Base-by-base conservation (phyloP, 2,888 invertebrate genomes). In the Drosophila pegasa region DNA sequence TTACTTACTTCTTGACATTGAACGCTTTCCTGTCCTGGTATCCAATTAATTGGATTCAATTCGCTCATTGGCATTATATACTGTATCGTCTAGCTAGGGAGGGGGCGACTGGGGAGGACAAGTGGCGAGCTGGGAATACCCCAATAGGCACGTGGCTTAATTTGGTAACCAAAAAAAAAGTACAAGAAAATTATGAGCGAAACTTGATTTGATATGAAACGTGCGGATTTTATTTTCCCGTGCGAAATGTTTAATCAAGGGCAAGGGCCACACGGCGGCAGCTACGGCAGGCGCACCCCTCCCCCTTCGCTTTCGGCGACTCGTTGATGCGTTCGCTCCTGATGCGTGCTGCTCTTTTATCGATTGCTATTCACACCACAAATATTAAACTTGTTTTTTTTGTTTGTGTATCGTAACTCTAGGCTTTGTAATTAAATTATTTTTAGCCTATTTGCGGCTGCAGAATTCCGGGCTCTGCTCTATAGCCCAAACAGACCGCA, bases 1-100 rank as follows among this genome's bases (percentile, higher is more conserved):
- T 41, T 63, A 91, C 91, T 91, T 89, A 92, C 92, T 83, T 91
- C 92, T 90, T 91, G 90, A 80, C 92, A 92, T 88, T 90, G 86
- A 80, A 85, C 91, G 54, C 16, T 58, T 56, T 52, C 59, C 74
- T 83, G 68, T 71, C 85, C 69, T 62, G 89, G 76, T 80, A 88
- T 88, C 90, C 90, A 89, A 81, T 87, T 77, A 76, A 71, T 64
- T 76, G 80, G 75, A 84, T 68, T 77, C 71, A 60, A 73, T 75
- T 86, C 84, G 83, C 73, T 78, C 87, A 89, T 89, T 80, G 71
- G 67, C 86, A 86, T 86, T 77, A 62, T 80, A 80, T 57, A 57
- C n/a, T 64, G 62, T 56, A 22, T 40, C 29, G 56, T 20, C 29
- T 37, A 54, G 54, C 43, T 43, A 8, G 31, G 22, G 31, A 18